Percentiles rank a stretch among this genome's conserved stretches.
Evolutionary conservation across 2,113 vertebrate species (phyloP).

Genomic region (Camelus bactrianus): DNA sequence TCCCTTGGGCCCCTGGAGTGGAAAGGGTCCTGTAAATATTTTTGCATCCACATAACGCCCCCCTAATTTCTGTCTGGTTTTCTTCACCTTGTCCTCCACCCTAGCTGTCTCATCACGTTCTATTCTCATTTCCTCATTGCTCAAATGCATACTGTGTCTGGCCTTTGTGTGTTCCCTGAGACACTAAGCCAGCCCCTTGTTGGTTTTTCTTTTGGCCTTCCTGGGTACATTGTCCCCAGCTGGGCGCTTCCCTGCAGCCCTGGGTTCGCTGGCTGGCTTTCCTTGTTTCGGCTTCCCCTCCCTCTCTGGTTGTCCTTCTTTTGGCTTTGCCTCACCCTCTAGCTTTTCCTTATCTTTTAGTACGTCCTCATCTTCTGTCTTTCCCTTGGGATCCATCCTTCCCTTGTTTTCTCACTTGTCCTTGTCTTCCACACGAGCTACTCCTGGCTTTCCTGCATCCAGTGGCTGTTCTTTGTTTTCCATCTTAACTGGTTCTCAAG

Average conservation of each 20-base stretch:
- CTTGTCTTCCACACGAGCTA: too few species aligned
- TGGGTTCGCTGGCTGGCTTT: background rate
- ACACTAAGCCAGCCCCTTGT: background rate
- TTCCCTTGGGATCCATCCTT: background rate
- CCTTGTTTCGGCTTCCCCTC: background rate
- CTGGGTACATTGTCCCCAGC: constrained; percentile 47
- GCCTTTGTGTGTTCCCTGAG: constrained; percentile 41
- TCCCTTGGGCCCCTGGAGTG: background rate
- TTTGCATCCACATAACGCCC: constrained; percentile 47
- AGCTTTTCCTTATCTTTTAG: background rate
- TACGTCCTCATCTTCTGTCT: background rate
- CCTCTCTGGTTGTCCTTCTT: background rate
- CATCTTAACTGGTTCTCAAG: background rate
- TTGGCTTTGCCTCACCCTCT: background rate
- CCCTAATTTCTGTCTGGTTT: constrained; percentile 58
- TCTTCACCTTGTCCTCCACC: constrained; percentile 69
- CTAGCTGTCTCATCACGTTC: constrained; percentile 44
- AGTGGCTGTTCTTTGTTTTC: background rate
- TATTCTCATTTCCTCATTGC: constrained; percentile 63
- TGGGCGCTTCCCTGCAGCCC: background rate
- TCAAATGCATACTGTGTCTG: constrained; percentile 38
- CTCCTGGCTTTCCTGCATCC: background rate
- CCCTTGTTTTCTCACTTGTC: too few species aligned
- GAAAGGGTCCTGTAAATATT: constrained; percentile 13
- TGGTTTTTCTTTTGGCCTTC: constrained; percentile 60